Base-by-base conservation (phyloP, 2,888 invertebrate species). In the Trachelus tabidus region DNA sequence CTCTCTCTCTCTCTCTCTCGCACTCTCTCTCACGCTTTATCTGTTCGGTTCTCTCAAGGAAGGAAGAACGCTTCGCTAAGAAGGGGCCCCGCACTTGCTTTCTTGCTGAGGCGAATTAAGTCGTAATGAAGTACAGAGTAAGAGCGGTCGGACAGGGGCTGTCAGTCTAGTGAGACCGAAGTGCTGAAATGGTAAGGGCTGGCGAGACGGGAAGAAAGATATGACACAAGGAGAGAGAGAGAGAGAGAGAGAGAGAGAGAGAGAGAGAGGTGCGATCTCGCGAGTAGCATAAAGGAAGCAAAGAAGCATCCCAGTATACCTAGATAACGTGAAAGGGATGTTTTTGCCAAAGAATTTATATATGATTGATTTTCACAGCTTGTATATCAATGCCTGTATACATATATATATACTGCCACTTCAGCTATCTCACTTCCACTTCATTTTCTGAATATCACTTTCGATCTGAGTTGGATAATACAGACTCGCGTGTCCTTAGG, bases 61-160 rank as follows among this genome's bases (percentile, higher is more conserved):
- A 76, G 30, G 40, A 15, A 74, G 68, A 76, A 76, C 69, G 75
- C 56, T 69, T n/a, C 68, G 37, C 34, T 73, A 69, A 68, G 71
- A 79, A 75, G 73, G n/a, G 68, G 68, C 71, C 75, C 74, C 76
- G 76, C 71, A 75, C 73, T 80, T 79, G 79, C 81, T 83, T 85
- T 84, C 84, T 85, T 82, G 83, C 81, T 77, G 56, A 80, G 82
- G 79, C 82, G 83, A 88, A 88, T 88, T 85, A 85, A 88, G 84
- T 86, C 85, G 83, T 86, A 88, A 88, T 84, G 85, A 87, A 88
- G 85, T 84, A 83, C 82, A 68, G 68, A 75, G 73, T 69, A 69
- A 30, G 30, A 69, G 69, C 69, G 37, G 34, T 69, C 69, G 40
- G 71, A 35, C 31, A 76, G 34, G 73, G 76, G 71, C 56, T 69